Evolutionary conservation across 2,888 invertebrate genomes (phyloP), one percentile per base, ranked within the genome.

Genomic region (Brenthis hecate): DNA sequence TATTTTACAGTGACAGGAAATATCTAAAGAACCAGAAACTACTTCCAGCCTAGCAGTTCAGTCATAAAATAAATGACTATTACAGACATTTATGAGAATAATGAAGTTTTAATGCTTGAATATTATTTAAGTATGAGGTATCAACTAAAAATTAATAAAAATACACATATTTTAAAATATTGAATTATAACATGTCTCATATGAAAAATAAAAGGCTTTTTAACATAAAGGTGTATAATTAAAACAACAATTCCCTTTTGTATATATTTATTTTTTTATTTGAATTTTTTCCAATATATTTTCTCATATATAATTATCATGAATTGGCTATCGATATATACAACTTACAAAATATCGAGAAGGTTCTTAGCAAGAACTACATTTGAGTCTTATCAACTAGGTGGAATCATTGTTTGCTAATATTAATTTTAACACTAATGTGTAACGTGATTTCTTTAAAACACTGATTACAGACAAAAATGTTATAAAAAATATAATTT

Each of bases 301-400:
- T 84, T 83, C 82, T 83, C 78, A 86, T 86, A 86, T 87, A 85
- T 85, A 86, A 85, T 78, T 73, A 76, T 86, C 83, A 87, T 88
- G 83, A 87, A 89, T 88, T 86, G 80, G 78, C 87, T 89, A 87
- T 82, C 75, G 8, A 78, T 89, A 90, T 91, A 82, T 91, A 91
- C 91, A 91, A 85, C 85, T 88, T 87, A 89, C 36, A 85, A 77
- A 80, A 78, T 79, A 84, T 77, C 80, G 75, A 84, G 83, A 87
- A 86, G 81, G 84, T 88, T 83, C 89, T 88, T 88, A 89, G 67
- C 76, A 82, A 81, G 80, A 86, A 84, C 85, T 88, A 90, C 85
- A 85, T 85, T 82, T 87, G 87, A 88, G 88, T 87, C 91, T 91
- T 92, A 91, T 77, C 72, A 81, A 67, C 89, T 92, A 91, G 82